Evolutionary conservation across 1,140 invertebrate genomes (phyloP), one percentile per base, ranked within the genome.

Genomic region (Euwallacea similis): DNA sequence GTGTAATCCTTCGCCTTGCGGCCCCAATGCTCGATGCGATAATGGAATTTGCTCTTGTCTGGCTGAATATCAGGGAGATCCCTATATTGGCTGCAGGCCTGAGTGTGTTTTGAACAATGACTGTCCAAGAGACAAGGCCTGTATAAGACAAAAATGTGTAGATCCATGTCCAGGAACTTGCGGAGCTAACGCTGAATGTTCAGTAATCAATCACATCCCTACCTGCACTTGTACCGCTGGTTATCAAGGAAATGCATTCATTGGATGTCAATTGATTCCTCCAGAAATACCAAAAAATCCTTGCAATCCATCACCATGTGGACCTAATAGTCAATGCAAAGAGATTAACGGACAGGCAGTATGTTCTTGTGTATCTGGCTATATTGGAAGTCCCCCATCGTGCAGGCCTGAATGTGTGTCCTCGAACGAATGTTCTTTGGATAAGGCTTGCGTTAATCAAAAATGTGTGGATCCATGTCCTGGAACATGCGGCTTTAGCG

Each of bases 191-290:
- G 89, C 85, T 0, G 86, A 88, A 75, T 93, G 91, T 78, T 84
- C 84, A 7, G 89, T 92, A 0, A 81, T 88, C 7, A 90, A 91
- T 79, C 89, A 92, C 73, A 87, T 88, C 8, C 88, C 91, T 0
- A 87, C 86, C 42, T 93, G 91, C 75, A 84, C 85, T 13, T 92
- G 90, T 75, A 71, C 87, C 11, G 79, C 85, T 2, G 88, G 88
- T 54, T 87, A 87, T 75, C 86, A 87, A 56, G 91, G 91, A 82
- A 92, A 95, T 86, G 91, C 93, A n/a, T 93, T 93, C 79, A 83
- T 90, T n/a, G 81, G 86, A 56, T 92, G 90, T 76, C 82, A 85
- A 81, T 79, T 79, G 82, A 78, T 78, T 58, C 77, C 77, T 73
- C 50, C 56, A 59, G 69, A 69, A 68, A 62, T 71, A 50, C 67